These are phyloP conservation scores for Drosophila anomalata DNA, from an alignment of 2,888 invertebrate genomes.

Conservation along the genomic window DNA sequence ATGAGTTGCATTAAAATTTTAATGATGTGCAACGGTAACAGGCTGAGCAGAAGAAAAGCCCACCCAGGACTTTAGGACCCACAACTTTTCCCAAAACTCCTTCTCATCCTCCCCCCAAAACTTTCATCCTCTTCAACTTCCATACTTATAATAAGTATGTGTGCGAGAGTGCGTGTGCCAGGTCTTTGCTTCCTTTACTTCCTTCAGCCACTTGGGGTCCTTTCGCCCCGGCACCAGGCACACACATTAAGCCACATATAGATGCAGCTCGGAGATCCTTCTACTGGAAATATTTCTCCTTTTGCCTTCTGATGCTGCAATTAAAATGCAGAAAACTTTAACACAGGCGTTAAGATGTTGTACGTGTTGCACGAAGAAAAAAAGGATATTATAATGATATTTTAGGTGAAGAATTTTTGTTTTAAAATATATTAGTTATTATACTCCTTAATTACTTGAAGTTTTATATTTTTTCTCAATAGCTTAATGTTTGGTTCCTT, in stretches of 20 bases:
- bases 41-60: constrained; percentile 24
- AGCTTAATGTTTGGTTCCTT: not conserved
- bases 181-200: constrained; percentile 32
- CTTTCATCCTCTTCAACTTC: not conserved
- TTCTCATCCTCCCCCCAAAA: too few relatives aligned
- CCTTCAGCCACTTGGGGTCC: constrained; percentile 42
- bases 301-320: constrained; percentile 57
- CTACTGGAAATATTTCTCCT: constrained; percentile 10
- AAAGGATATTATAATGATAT: not conserved
- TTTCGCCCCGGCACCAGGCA: constrained; percentile 28
- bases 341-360: constrained; percentile 4
- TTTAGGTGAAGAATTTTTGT: not conserved
- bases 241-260: constrained; percentile 46
- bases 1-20: constrained; percentile 66
- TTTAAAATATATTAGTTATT: too few relatives aligned
- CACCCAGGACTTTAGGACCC: not conserved
- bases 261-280: constrained; percentile 5
- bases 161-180: constrained; percentile 3
- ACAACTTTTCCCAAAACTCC: not conserved
- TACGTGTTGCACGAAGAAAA: constrained; percentile 1
- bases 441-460: too few relatives aligned
- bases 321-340: constrained; percentile 69
- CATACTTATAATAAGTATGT: constrained; percentile 1
- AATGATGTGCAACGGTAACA: constrained; percentile 65
- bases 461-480: not conserved